A percentile compares a stretch with the other conserved stretches of the same genome.
phyloP scores from a whole-genome alignment of 2,113 vertebrate species.

The Aramus guarauna region DNA sequence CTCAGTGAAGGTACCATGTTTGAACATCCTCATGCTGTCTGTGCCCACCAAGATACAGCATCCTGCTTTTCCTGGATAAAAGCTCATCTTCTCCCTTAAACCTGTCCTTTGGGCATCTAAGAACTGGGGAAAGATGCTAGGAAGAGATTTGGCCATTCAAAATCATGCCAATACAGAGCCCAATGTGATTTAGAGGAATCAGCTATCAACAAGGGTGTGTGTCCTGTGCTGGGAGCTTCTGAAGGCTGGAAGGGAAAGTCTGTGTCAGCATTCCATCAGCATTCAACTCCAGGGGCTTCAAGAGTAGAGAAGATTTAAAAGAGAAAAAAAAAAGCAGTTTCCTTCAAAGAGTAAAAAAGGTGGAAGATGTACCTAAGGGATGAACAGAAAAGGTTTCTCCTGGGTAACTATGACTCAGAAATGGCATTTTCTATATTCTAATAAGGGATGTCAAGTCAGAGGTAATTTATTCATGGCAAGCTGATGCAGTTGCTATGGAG shows the following conservation, averaged over 20 bases:
- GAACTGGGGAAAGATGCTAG: background rate
- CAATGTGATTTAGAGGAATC: background rate
- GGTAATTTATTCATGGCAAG: conserved; percentile 51
- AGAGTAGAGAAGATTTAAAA: background rate
- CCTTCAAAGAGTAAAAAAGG: background rate
- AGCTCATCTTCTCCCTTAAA: background rate
- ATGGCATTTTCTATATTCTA: conserved; percentile 9
- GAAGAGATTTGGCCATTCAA: background rate
- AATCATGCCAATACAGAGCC: background rate
- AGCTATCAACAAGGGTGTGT: rapidly evolving
- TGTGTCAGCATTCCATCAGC: background rate
- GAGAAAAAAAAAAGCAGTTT: background rate
- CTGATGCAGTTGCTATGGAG: conserved; percentile 53
- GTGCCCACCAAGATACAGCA: background rate
- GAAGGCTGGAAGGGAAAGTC: background rate
- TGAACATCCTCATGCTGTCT: background rate
- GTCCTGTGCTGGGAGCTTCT: background rate
- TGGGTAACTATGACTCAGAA: conserved; percentile 35
- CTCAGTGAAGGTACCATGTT: background rate
- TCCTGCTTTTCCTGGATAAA: background rate
- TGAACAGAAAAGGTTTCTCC: background rate
- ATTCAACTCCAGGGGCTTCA: background rate
- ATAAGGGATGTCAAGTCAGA: conserved; percentile 11
- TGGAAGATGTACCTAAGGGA: background rate
- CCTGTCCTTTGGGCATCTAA: background rate